Evolutionary conservation across 2,797 vertebrate species (phyloP).

Genomic region (Brachyalestes nurse): DNA sequence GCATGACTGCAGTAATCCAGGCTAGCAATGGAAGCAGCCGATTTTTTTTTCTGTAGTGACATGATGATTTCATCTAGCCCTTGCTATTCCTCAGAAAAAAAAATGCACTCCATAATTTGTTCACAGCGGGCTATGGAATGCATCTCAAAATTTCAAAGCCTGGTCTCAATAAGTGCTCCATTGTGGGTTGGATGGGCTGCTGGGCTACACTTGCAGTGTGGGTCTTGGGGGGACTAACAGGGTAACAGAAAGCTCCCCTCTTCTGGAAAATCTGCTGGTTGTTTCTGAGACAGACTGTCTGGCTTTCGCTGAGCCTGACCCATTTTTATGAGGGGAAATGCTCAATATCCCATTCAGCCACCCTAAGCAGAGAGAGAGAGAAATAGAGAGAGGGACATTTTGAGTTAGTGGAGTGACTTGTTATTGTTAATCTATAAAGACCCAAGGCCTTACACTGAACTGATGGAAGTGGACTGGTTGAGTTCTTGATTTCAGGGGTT

Average conservation of each 20-base stretch:
- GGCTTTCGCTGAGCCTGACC: slow-evolving; percentile 71
- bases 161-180: slow-evolving; percentile 19
- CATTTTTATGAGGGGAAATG: slow-evolving; percentile 68
- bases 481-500: background rate
- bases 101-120: background rate
- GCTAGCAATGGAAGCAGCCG: background rate
- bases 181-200: slow-evolving; percentile 12
- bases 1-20: slow-evolving; percentile 5
- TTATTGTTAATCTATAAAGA: slow-evolving; percentile 53
- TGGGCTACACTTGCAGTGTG: slow-evolving; percentile 16
- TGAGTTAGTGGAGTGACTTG: slow-evolving; percentile 36
- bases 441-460: background rate
- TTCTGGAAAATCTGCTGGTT: slow-evolving; percentile 20
- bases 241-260: slow-evolving; percentile 1
- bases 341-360: slow-evolving; percentile 67
- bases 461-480: too few relatives aligned
- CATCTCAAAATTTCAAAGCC: slow-evolving; percentile 6
- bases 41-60: background rate
- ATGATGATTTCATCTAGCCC: background rate
- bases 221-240: slow-evolving; percentile 8
- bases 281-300: slow-evolving; percentile 68
- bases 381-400: background rate
- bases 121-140: background rate
- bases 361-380: slow-evolving; percentile 34
- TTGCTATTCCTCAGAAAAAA: background rate